Evolutionary conservation across 1,140 invertebrate species (phyloP), one percentile per base, ranked within the genome.

Genomic region (Drosophila ercepeae): DNA sequence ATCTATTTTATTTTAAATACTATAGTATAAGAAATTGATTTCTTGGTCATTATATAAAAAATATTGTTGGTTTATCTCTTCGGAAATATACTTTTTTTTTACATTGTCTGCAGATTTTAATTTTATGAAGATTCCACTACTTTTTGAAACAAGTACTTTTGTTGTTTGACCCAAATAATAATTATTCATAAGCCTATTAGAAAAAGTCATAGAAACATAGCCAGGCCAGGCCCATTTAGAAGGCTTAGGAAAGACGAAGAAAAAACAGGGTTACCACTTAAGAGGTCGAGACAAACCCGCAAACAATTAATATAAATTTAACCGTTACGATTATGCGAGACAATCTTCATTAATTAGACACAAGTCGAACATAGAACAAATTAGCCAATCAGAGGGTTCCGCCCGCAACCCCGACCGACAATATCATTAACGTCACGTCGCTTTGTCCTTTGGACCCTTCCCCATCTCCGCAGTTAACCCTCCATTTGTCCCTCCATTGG

Each of bases 301-400:
- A 67, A 32, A 39, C 68, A 76, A 84, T 84, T 81, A 69, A 70
- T 84, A 84, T 88, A 76, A 84, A 77, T 88, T 76, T 69, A 55
- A 88, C 67, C 61, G 36, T 86, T 81, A 86, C 71, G 82, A 67
- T 76, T 86, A 84, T 81, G 82, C 78, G 58, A 60, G 49, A 71
- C 73, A 84, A 75, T 86, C 84, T 88, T 58, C 72, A 61, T 75
- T 84, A 88, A 84, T 84, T 81, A 73, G 76, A 57, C 76, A 73
- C 50, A 83, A 72, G 55, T 58, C 55, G 69, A 58, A 54, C 45
- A 72, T 67, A 42, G 65, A 57, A 54, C 51, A 51, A 70, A 64
- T 77, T 78, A 53, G 63, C 34, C 32, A 34, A 14, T 13, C 44
- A 14, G 42, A 13, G 57, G 44, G 27, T 27, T 21, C 11, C 6